A percentile compares a stretch with the other conserved stretches of the same genome.
phyloP scores from a whole-genome alignment of 2,113 vertebrate species.

The Saguinus midas region DNA sequence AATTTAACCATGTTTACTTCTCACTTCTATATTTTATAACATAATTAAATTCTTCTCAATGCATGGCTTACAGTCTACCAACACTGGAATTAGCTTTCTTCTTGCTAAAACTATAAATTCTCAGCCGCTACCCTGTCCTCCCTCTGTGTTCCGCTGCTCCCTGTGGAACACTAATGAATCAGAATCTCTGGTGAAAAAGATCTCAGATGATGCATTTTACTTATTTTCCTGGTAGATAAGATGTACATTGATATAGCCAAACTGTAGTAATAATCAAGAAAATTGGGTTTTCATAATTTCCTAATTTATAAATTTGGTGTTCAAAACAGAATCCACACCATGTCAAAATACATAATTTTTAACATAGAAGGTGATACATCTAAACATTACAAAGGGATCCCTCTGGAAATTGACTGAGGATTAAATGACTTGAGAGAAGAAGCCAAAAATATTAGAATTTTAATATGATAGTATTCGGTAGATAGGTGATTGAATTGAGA shows the following conservation, averaged over 20 bases:
- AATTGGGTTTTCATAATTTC: not conserved
- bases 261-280: not conserved
- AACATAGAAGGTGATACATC: not conserved
- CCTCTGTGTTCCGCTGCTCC: not conserved
- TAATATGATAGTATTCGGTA: not conserved
- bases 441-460: not conserved
- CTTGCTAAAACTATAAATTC: not conserved
- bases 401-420: not conserved
- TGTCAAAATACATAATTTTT: not conserved
- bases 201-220: not conserved
- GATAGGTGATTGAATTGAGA: not conserved
- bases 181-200: not conserved
- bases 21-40: not conserved
- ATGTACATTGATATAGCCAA: not conserved
- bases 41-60: not conserved
- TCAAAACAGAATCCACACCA: not conserved
- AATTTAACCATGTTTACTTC: not conserved
- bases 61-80: not conserved
- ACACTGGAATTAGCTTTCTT: not conserved
- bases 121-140: not conserved
- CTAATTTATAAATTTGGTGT: not conserved
- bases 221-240: not conserved
- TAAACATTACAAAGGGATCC: not conserved
- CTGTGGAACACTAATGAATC: not conserved
- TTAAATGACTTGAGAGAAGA: not conserved